phyloP scores from a whole-genome alignment of 2,797 vertebrate genomes.

The Sphenodon punctatus region DNA sequence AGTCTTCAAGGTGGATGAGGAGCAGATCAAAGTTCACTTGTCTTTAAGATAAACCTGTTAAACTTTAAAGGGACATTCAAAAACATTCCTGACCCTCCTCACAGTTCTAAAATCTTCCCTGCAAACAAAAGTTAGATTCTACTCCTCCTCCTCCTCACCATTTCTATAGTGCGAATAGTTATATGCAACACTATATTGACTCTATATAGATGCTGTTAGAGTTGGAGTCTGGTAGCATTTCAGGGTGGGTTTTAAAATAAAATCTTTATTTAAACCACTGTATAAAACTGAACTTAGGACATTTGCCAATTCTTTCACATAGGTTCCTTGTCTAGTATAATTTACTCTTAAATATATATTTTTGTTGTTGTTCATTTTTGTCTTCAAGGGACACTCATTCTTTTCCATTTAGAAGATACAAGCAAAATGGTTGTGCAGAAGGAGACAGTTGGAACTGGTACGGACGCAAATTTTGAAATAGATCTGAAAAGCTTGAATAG shows the following conservation, averaged over 20 bases:
- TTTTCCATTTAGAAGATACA: background rate
- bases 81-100: background rate
- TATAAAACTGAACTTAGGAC: background rate
- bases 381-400: rapidly evolving
- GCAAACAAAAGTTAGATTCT: too few relatives aligned
- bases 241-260: rapidly evolving
- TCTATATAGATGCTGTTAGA: too few relatives aligned
- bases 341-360: rapidly evolving
- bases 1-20: too few relatives aligned
- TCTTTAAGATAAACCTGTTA: background rate
- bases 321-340: background rate
- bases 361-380: rapidly evolving
- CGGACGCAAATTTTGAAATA: background rate
- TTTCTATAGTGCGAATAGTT: too few relatives aligned
- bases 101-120: background rate
- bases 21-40: too few relatives aligned
- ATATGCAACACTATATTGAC: too few relatives aligned
- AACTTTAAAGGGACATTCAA: background rate
- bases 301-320: background rate
- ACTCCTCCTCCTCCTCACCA: too few relatives aligned
- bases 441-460: background rate
- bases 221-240: too few relatives aligned
- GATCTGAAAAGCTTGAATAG: constrained; percentile 16
- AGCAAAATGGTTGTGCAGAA: background rate
- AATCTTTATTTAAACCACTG: too few relatives aligned